Evolutionary conservation across 2,888 invertebrate genomes (phyloP), one percentile per base, ranked within the genome.

Genomic region (Panopea generosa): DNA sequence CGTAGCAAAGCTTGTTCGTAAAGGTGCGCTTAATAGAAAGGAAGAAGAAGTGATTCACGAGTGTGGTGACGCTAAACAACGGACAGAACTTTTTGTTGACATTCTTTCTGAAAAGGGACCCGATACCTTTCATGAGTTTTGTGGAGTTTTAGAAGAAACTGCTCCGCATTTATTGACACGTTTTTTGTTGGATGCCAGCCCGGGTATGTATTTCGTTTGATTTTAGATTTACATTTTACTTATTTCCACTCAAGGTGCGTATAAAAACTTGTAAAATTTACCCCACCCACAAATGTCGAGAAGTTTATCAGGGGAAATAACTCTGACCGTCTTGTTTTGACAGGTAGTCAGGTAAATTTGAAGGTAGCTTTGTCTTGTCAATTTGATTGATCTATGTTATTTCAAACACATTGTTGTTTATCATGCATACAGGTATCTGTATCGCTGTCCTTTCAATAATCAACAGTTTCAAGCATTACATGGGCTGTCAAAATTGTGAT

Each of bases 61-160:
- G 26, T 82, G 79, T 22, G 55, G 62, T 26, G 84, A 88, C 49
- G 81, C 83, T 1, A 81, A 81, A 38, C 82, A 77, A 47, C 83
- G 87, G 24, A 83, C 87, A n/a, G 90, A 91, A 27, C 67, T 84
- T 38, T 85, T 92, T 79, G 81, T 91, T 26, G 91, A 90, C 57
- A 85, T 90, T 69, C 75, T 91, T 26, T 87, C 88, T 7, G 83
- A 82, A 56, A 91, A 91, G 78, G 90, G 90, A 59, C 80, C 85
- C 38, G 76, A 81, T 33, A 89, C 87, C 53, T 91, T 91, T 82
- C 86, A 88, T 20, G 90, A 90, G 60, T 89, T 91, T 81, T 91
- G 91, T 84, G 84, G 80, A 62, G 86, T 86, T 82, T 85, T 92
- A 52, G 91, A 92, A 75, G 86, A 87, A 63, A 82, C 82, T 55